Base-by-base conservation (phyloP, 2,113 vertebrate genomes). In the Spheniscus mendiculus region DNA sequence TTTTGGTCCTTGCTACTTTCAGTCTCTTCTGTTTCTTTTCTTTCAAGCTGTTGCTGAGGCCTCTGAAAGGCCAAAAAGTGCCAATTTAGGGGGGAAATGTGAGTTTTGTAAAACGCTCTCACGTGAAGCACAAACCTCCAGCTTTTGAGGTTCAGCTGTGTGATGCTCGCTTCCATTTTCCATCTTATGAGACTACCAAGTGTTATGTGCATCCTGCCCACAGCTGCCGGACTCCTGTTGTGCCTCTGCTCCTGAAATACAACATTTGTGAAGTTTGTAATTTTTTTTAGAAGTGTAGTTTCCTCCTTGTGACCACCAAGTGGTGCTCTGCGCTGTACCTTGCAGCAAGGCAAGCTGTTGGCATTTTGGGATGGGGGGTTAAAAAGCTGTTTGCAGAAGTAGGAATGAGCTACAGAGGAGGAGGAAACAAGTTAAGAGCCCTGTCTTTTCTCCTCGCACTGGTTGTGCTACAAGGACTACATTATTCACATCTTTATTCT, bases 241-340 rank as follows among this genome's bases (percentile, higher is more conserved):
- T 5, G 2, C 65, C 44, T 73, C 38, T n/a, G 52, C 78, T 56
- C 9, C 85, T 32, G 36, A 19, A 74, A 76, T 78, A 50, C 53
- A 27, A 13, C 15, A 0, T 29, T 32, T 32, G 49, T 21, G 29
- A 92, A 81, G 11, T 30, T 1, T 10, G 22, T 14, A 12, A 10
- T 8, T 9, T n/a, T 29, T 29, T 36, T 45, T 3, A 15, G 19
- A 70, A 76, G 38, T 2, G 82, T 1, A 70, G 25, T 15, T 97
- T 96, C 71, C 93, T 91, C 82, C n/a, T 3, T 29, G 89, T 91
- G 69, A 63, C 97, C 96, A 96, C 93, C 93, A 21, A 97, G 96
- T 93, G 97, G 97, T 73, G 93, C 95, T 96, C 89, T 96, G 92
- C 8, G 0, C 96, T 94, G 84, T 42, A 32, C 70, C 83, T 87